These are phyloP conservation scores for Lepidocyrtoides sp. DNA, from an alignment of 2,888 invertebrate genomes.

Conservation along the genomic window DNA sequence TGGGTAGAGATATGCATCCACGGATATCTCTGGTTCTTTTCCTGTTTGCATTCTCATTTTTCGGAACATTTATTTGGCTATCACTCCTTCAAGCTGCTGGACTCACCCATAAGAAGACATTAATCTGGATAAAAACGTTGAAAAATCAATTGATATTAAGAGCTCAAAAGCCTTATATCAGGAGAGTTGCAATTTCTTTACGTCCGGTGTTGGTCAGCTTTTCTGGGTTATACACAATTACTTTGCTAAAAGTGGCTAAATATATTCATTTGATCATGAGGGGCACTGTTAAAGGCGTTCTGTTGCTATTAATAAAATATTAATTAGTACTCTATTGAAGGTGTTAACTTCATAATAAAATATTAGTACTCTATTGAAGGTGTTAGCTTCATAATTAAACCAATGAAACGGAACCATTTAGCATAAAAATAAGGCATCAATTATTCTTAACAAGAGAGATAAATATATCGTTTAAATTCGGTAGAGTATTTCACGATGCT, in stretches of 20 bases:
- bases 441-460: no score
- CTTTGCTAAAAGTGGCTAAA: not conserved
- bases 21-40: not conserved
- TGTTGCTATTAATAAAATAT: not conserved
- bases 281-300: not conserved
- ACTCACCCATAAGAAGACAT: not conserved
- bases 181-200: not conserved
- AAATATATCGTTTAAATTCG: no score
- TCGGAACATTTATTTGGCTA: not conserved
- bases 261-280: not conserved
- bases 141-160: not conserved
- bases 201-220: not conserved
- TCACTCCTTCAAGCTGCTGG: conserved; percentile 27
- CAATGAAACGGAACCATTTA: no score
- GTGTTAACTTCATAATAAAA: no score
- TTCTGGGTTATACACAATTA: not conserved
- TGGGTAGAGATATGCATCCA: not conserved
- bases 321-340: not conserved
- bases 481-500: no score
- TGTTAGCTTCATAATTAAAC: no score
- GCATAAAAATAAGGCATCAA: no score
- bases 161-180: not conserved
- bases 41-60: not conserved
- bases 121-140: not conserved
- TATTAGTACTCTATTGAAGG: no score